phyloP scores from a whole-genome alignment of 2,113 vertebrate species.

The Fregata magnificens region DNA sequence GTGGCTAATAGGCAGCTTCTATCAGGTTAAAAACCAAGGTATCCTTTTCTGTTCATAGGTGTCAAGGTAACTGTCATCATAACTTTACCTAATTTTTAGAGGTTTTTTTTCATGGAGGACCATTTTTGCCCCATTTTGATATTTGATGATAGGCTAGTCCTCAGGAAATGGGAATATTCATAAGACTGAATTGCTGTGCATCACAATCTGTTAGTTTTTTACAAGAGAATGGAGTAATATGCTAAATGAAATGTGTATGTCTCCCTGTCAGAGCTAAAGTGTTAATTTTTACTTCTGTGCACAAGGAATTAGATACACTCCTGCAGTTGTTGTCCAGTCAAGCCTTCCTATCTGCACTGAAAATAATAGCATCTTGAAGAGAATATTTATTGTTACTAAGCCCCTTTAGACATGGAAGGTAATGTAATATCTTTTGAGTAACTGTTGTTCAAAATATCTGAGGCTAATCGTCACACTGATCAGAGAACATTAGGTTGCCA shows the following conservation, averaged over 20 bases:
- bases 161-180: neutral
- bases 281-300: neutral
- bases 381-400: slow-evolving; percentile 6
- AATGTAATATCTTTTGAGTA: neutral
- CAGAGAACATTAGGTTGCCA: neutral
- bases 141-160: neutral
- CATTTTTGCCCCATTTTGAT: neutral
- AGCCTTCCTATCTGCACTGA: neutral
- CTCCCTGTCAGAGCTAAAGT: neutral
- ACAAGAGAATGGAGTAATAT: neutral
- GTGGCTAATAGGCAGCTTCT: neutral
- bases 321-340: neutral
- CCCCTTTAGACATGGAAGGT: neutral
- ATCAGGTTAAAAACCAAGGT: neutral
- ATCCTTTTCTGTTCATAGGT: neutral
- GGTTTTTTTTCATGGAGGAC: neutral
- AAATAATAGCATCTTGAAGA: slow-evolving; percentile 10
- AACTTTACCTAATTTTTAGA: neutral
- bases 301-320: neutral
- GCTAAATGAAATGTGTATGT: neutral
- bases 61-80: neutral
- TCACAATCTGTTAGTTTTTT: neutral
- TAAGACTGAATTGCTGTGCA: neutral
- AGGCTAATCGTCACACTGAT: neutral
- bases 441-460: neutral